Evolutionary conservation across 2,113 vertebrate species (phyloP).

Genomic region (Ellobius talpinus): DNA sequence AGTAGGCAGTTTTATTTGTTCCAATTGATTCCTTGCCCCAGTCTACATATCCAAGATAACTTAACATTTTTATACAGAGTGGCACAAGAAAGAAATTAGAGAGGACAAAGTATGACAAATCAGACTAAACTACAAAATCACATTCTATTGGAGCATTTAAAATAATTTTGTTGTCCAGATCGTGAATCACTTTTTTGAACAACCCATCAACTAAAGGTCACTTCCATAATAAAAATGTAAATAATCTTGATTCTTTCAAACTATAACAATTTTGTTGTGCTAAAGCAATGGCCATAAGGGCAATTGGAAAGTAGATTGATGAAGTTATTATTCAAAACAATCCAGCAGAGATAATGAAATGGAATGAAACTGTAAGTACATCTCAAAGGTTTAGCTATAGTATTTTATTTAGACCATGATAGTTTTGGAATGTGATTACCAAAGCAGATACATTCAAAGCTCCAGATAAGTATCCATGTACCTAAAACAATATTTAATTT

Average conservation of each 20-base stretch:
- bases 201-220: conserved; percentile 73
- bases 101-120: conserved; percentile 71
- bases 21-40: conserved; percentile 28
- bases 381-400: background rate
- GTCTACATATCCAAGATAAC: conserved; percentile 28
- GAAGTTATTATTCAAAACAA: conserved; percentile 50
- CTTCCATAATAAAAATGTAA: conserved; percentile 82
- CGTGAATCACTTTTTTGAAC: conserved; percentile 66
- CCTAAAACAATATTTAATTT: conserved; percentile 52
- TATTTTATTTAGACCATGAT: conserved; percentile 11
- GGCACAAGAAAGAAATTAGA: conserved; percentile 70
- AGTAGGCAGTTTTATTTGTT: conserved; percentile 28
- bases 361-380: background rate
- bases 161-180: conserved; percentile 55
- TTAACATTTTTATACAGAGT: background rate
- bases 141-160: conserved; percentile 63
- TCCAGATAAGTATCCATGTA: conserved; percentile 25
- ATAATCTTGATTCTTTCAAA: conserved; percentile 70
- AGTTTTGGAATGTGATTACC: background rate
- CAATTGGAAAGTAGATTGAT: conserved; percentile 50
- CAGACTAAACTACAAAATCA: conserved; percentile 56
- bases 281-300: conserved; percentile 13
- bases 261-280: conserved; percentile 28
- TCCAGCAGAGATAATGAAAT: conserved; percentile 2
- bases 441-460: background rate